Base-by-base conservation (phyloP, 2,113 vertebrate species). In the Peromyscus polionotus region DNA sequence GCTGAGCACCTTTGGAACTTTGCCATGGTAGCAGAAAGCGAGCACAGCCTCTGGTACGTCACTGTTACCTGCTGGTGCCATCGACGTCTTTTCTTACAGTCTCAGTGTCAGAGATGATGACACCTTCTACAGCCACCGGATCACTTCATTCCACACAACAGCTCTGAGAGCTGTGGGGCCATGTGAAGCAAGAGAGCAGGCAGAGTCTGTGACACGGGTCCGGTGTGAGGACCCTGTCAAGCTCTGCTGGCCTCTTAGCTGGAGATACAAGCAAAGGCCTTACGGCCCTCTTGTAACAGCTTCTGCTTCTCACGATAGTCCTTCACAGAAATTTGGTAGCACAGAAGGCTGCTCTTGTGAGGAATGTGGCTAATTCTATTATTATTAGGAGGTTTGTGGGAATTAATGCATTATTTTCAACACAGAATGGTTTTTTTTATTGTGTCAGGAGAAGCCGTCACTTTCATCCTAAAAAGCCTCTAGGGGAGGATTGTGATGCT, bases 321-420 rank as follows among this genome's bases (percentile, higher is more conserved):
- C 12, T 83, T 90, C 17, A n/a, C 36, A 84, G 63, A 76, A 42
- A 80, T 68, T 68, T 22, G 86, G 59, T 20, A 75, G 5, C 5
- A 42, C 13, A 48, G 42, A 76, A 91, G 39, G 54, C 42, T 81
- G 42, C 81, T 89, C 3, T 85, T 92, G 54, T 61, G 20, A 77
- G 57, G 3, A 59, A 19, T 54, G 14, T 83, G 51, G 61, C 7
- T 61, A 94, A 31, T 90, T 95, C 90, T 76, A 7, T 28, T 89
- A 77, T 77, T 48, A 59, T 81, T 79, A 92, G 75, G 75, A 48
- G 1, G 39, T 79, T 85, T 28, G 13, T 63, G 11, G 12, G 48
- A 90, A 28, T 85, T 76, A 22, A 33, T 3, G 61, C 77, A 31
- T 42, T 83, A 80, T 93, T 79, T 31, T 77, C n/a, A 90, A 79